Evolutionary conservation across 2,113 vertebrate genomes (phyloP).

Genomic region (Megaceryle maxima): DNA sequence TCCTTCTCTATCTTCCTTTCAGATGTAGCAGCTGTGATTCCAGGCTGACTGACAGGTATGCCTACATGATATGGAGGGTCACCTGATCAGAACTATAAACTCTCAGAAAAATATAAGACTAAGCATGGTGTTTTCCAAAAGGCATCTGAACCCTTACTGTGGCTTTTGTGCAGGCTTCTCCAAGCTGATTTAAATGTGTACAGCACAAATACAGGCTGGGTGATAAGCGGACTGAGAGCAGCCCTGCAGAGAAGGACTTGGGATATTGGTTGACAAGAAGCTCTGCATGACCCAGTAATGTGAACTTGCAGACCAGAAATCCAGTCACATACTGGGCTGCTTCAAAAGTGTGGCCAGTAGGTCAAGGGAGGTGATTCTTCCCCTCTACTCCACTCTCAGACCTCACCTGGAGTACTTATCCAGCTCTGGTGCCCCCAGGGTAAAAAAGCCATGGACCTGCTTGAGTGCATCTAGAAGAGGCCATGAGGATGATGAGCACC

Average conservation of each 20-base stretch:
- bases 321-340: neutral
- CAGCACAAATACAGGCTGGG: neutral
- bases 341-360: neutral
- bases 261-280: neutral
- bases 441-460: neutral
- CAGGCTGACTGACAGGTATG: neutral
- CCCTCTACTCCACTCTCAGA: neutral
- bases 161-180: neutral
- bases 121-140: neutral
- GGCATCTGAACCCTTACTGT: neutral
- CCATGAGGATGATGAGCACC: neutral
- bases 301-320: neutral
- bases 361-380: neutral
- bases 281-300: too few relatives aligned
- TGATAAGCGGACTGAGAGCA: neutral
- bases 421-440: neutral
- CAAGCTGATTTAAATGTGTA: neutral
- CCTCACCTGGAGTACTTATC: neutral
- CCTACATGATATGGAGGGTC: neutral
- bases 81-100: neutral
- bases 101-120: neutral
- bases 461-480: neutral
- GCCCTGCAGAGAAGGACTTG: neutral
- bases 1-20: neutral
- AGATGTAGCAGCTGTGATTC: neutral